Base-by-base conservation (phyloP, 1,140 invertebrate species). In the Leptonema lineaticorne region DNA sequence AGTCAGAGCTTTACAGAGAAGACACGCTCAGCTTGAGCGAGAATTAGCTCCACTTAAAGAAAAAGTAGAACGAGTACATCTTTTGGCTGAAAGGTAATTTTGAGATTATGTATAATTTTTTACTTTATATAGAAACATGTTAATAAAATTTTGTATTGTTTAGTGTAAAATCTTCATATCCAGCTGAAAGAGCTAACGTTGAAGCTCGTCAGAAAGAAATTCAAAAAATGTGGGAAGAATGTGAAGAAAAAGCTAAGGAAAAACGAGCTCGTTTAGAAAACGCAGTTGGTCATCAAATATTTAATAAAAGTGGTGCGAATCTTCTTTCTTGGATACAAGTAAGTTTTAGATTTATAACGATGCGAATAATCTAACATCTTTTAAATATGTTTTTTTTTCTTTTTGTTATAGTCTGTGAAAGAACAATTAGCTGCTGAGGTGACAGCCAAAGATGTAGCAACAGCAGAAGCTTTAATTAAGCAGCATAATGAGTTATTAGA, bases 231-330 rank as follows among this genome's bases (percentile, higher is more conserved):
- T 98, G 96, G 95, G 87, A 90, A 66, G 87, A 92, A 76, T 90
- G 98, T 29, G 86, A 92, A 78, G 88, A 87, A 2, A 94, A 95
- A 75, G 94, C 95, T 0, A 84, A 86, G 9, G 90, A 95, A 57
- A 82, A 94, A 20, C 84, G 92, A 68, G 87, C 87, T 0, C 79
- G 92, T 62, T 84, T 98, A 8, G 94, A 97, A 78, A 93, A 94
- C 76, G 93, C 95, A 11, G 94, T 98, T 8, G 96, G 96, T 0
- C 90, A 94, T 74, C 94, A 97, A 78, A 94, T 98, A 72, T 98
- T 99, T 78, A 92, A 92, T 74, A 94, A 93, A 75, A 90, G 87
- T 74, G 76, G 75, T 48, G 69, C 74, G n/a, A 76, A 74, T 69
- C 75, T 83, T 26, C 75, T 77, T 24, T 76, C 77, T 62, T 81